phyloP scores from a whole-genome alignment of 37 sponge, comb jelly and placozoan species.

The Petrosia ficiformis region DNA sequence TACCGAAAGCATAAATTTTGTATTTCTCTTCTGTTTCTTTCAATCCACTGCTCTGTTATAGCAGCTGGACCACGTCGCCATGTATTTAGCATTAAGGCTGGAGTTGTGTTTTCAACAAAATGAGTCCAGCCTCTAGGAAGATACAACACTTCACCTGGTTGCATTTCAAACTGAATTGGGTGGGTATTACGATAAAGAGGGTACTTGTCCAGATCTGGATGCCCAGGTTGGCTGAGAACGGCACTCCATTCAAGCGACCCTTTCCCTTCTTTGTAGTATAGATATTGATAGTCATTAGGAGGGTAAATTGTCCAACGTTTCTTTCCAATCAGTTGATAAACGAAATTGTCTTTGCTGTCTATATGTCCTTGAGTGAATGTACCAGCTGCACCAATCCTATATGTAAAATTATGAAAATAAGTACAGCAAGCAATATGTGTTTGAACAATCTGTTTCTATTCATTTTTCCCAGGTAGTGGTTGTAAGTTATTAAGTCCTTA shows the following conservation, averaged over 20 bases:
- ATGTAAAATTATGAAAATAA: too few relatives aligned
- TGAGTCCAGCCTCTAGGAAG: constrained; percentile 91
- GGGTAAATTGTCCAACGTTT: constrained; percentile 84
- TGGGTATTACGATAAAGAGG: constrained; percentile 66
- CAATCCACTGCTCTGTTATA: constrained; percentile 66
- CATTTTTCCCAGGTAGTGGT: too few relatives aligned
- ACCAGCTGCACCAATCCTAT: constrained; percentile 77
- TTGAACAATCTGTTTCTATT: too few relatives aligned
- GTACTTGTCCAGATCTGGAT: constrained; percentile 50
- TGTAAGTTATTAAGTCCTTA: too few relatives aligned
- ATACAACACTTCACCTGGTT: constrained; percentile 83
- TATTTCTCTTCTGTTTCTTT: constrained; percentile 47
- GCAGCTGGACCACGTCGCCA: constrained; percentile 88
- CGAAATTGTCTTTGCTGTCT: constrained; percentile 92
- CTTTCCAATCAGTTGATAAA: constrained; percentile 80
- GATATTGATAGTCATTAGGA: constrained; percentile 73
- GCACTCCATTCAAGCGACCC: constrained; percentile 85
- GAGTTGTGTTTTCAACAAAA: constrained; percentile 69
- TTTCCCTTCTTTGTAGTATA: constrained; percentile 60
- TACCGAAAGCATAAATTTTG: constrained; percentile 36
- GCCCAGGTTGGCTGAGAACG: constrained; percentile 36
- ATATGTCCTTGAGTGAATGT: constrained; percentile 93
- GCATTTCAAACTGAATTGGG: constrained; percentile 56
- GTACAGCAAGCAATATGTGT: neutral
- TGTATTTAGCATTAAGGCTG: constrained; percentile 84